Evolutionary conservation across 2,113 vertebrate species (phyloP), one percentile per base, ranked within the genome.

Genomic region (Pachyramphus minor): DNA sequence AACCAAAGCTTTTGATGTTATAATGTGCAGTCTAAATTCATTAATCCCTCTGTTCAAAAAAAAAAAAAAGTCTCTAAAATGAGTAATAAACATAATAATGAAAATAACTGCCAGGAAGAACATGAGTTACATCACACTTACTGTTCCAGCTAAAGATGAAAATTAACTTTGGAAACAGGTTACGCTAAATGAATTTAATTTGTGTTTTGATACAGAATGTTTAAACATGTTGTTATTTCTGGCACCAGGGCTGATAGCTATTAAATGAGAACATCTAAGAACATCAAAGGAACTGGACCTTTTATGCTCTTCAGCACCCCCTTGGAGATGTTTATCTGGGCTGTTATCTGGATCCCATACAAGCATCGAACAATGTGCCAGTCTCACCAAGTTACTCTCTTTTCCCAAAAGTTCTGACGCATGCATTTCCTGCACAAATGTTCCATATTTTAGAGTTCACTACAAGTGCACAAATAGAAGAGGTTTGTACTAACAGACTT

Each of bases 371-470:
- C 95, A 98, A 97, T 93, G 80, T 97, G 94, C 88, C 93, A 97
- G 89, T 97, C 96, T 97, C 94, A 95, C 95, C 96, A 97, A 97
- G 94, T 97, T 95, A 64, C 88, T 97, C 87, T 97, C 97, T 97
- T 96, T 95, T 94, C 94, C 90, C 94, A 74, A 89, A 96, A 95
- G 84, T 97, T 96, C 90, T 96, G 95, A 97, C 86, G 21, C 85
- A 96, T 89, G 88, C 90, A 95, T 95, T 97, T 98, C 95, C 95
- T 93, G 91, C 94, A 80, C 93, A 97, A 98, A 96, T 91, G 90
- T 95, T 98, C 94, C 95, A 73, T 96, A 97, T 98, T 98, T 98
- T 96, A 97, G 93, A 98, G 98, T 98, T 99, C 97, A 98, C 96
- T 93, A 97, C 93, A 95, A 98, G 95, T 97, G 95, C 96, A 97